Evolutionary conservation across 1,140 invertebrate species (phyloP), one percentile per base, ranked within the genome.

Genomic region (Drosophila auraria): DNA sequence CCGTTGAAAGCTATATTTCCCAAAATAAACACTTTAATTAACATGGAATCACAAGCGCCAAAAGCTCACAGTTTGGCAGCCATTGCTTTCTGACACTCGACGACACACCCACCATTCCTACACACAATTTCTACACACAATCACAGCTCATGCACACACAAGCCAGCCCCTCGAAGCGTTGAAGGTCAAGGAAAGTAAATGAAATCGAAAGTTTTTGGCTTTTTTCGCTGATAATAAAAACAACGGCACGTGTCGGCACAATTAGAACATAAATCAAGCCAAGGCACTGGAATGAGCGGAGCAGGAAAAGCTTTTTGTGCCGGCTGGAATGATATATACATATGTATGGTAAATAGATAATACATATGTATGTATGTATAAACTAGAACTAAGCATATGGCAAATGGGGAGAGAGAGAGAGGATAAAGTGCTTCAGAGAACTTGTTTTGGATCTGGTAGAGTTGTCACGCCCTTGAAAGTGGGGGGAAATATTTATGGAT

Each of bases 141-240:
- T 40, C 20, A 5, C 36, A 57, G 36, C 8, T 2, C 33, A 4
- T 12, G 27, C 40, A 33, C 49, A 44, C 57, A 81, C 69, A 50
- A 65, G 38, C 56, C 65, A 70, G 47, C 57, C 66, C 66, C 59
- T 47, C 0, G 4, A 51, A 38, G 15, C 38, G 23, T 12, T 69
- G 75, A 83, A 89, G 87, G 84, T 89, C 77, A 66, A 61, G 53
- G 58, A 86, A 81, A 49, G 71, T 69, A 79, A 72, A 56, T 65
- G 68, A 74, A 82, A 54, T 69, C 44, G 73, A 40, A 71, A 68
- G 66, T 77, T 71, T 62, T 61, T 33, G n/a, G 4, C 30, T 8
- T 5, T 25, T 57, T 57, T 57, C 11, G n/a, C 47, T 73, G 70
- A 73, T 73, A 73, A 60, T 11, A 9, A 27, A 73, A 73, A 73